Percentiles rank a stretch among this genome's conserved stretches.
Evolutionary conservation across 2,113 vertebrate species (phyloP).

Genomic region (Hippocampus comes): DNA sequence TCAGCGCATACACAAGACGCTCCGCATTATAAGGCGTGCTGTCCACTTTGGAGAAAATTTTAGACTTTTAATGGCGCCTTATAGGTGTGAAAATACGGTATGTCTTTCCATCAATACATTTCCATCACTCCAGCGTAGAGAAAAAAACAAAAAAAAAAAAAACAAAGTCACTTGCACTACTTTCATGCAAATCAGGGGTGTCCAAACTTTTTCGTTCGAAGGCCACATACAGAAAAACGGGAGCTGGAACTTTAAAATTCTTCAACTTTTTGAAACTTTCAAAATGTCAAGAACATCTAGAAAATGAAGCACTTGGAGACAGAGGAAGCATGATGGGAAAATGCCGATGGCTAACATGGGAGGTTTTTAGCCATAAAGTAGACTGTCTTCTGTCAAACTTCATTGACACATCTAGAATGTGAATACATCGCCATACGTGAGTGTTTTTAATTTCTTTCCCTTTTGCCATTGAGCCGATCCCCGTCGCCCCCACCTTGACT

Average conservation of each 20-base stretch:
- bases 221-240: too few species aligned
- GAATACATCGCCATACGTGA: neutral
- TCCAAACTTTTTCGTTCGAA: too few species aligned
- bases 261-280: too few species aligned
- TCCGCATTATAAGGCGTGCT: too few species aligned
- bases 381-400: neutral
- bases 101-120: too few species aligned
- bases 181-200: too few species aligned
- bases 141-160: neutral
- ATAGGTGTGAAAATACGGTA: too few species aligned
- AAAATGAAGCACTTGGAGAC: neutral
- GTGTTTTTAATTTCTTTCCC: neutral
- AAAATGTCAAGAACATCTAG: neutral
- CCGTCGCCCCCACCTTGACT: neutral
- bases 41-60: too few species aligned
- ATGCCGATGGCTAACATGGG: neutral
- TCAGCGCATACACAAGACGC: too few species aligned
- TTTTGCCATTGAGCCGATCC: slow-evolving; percentile 3
- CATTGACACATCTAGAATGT: neutral
- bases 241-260: too few species aligned
- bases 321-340: neutral
- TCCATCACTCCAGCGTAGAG: neutral
- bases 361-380: neutral
- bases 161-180: too few species aligned
- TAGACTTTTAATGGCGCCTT: too few species aligned